phyloP scores from a whole-genome alignment of 2,888 invertebrate species.

The Parasteatoda lunata region DNA sequence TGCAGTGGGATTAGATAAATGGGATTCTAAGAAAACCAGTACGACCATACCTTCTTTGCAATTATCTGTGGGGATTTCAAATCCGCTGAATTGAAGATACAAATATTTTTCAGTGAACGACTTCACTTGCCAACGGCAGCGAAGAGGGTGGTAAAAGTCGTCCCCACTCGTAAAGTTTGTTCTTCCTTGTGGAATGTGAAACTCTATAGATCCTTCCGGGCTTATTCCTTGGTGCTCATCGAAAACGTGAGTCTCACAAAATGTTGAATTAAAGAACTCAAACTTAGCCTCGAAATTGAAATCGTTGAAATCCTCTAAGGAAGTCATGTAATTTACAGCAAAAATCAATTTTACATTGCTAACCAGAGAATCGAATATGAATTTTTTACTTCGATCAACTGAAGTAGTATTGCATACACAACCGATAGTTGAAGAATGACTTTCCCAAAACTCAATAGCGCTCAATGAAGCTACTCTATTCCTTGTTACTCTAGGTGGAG shows the following conservation, averaged over 20 bases:
- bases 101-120: constrained; percentile 70
- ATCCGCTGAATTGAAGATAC: constrained; percentile 70
- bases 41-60: constrained; percentile 73
- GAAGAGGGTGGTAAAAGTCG: constrained; percentile 41
- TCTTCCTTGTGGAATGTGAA: constrained; percentile 56
- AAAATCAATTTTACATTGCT: constrained; percentile 84
- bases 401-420: constrained; percentile 68
- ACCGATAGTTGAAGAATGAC: constrained; percentile 58
- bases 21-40: constrained; percentile 83
- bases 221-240: constrained; percentile 15
- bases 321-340: constrained; percentile 85
- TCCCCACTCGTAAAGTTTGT: constrained; percentile 53
- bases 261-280: constrained; percentile 78
- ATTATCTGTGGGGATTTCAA: constrained; percentile 21
- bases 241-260: constrained; percentile 51
- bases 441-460: constrained; percentile 60
- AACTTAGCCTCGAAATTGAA: constrained; percentile 87
- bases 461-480: constrained; percentile 33
- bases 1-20: constrained; percentile 53
- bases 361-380: constrained; percentile 81
- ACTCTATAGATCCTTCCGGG: constrained; percentile 53
- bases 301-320: constrained; percentile 85
- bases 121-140: constrained; percentile 71
- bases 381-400: constrained; percentile 71
- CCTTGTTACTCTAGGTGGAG: not conserved